Percentiles rank a stretch among this genome's conserved stretches.
Evolutionary conservation across 2,888 invertebrate genomes (phyloP).

Genomic region (Sylvicola cinctus): DNA sequence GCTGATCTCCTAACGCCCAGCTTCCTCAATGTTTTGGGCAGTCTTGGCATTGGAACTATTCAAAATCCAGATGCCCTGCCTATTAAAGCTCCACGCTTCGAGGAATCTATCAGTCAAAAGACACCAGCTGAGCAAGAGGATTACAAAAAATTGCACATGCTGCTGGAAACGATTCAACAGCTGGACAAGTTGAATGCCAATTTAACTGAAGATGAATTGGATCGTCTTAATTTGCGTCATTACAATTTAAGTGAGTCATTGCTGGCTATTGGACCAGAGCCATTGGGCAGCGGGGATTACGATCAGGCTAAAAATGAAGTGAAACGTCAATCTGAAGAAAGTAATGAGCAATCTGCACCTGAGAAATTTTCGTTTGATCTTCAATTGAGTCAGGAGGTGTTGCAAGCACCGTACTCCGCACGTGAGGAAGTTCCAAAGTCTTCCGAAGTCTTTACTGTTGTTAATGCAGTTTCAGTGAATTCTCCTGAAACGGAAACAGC

Average conservation of each 20-base stretch:
- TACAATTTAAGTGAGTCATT: constrained; percentile 18
- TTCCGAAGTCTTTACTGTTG: constrained; percentile 5
- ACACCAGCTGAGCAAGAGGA: constrained; percentile 26
- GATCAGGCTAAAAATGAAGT: constrained; percentile 27
- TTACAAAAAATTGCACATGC: constrained; percentile 25
- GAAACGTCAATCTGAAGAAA: constrained; percentile 24
- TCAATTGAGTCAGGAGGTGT: constrained; percentile 5
- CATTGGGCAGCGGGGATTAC: constrained; percentile 17
- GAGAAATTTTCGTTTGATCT: constrained; percentile 15
- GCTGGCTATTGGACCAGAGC: constrained; percentile 22
- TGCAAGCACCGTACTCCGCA: constrained; percentile 3
- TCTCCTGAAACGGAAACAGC: background rate
- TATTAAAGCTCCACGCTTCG: background rate
- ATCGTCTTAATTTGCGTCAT: constrained; percentile 19
- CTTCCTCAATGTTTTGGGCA: constrained; percentile 16
- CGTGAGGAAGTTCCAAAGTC: constrained; percentile 5
- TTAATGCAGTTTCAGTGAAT: background rate
- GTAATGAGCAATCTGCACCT: constrained; percentile 12
- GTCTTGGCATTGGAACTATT: constrained; percentile 18
- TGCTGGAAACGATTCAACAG: constrained; percentile 27
- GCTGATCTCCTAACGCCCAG: constrained; percentile 21
- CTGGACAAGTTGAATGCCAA: constrained; percentile 24
- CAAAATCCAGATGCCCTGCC: constrained; percentile 6
- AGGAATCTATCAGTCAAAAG: constrained; percentile 1
- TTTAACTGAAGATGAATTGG: constrained; percentile 24